Evolutionary conservation across 2,797 vertebrate genomes (phyloP), one percentile per base, ranked within the genome.

Genomic region (Galago senegalensis): DNA sequence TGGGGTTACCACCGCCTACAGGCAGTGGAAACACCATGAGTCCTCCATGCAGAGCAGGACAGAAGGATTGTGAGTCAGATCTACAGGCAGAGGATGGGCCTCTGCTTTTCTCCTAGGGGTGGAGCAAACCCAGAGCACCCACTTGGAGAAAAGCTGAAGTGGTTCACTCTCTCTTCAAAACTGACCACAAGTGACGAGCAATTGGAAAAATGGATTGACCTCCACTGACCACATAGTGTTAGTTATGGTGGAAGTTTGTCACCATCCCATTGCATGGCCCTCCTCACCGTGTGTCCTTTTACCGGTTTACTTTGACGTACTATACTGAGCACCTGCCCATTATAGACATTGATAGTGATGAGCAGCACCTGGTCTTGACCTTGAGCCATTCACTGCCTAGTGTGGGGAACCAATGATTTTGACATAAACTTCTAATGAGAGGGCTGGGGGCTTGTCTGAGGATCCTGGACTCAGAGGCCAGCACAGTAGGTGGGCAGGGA

Each of bases 21-120:
- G 29, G 75, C 7, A 1, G 73, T 0, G 29, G 53, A 2, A 21
- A 7, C 3, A 3, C 7, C 63, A 34, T 0, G 0, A 31, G 5
- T 18, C 29, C 23, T 53, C 13, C 13, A 25, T 31, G 18, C 7
- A 40, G 25, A 80, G 18, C 9, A 34, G 8, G 29, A 17, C n/a
- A 84, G 13, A 98, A 89, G 91, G 88, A 91, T 87, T 93, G 87
- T 97, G 94, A 96, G 94, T 96, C 87, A 91, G 96, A 89, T 84
- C 94, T 73, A 61, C 81, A 88, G 87, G 49, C 0, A 2, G 49
- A 17, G 12, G 63, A 29, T n/a, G 58, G 40, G 49, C 11, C 21
- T 81, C 10, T 20, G 49, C 20, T 82, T 87, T 86, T 63, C 86
- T 85, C 4, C 29, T 40, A 63, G 13, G 1, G 3, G 13, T 10